Base-by-base conservation (phyloP, 2,797 vertebrate species). In the Danio jaintianensis region DNA sequence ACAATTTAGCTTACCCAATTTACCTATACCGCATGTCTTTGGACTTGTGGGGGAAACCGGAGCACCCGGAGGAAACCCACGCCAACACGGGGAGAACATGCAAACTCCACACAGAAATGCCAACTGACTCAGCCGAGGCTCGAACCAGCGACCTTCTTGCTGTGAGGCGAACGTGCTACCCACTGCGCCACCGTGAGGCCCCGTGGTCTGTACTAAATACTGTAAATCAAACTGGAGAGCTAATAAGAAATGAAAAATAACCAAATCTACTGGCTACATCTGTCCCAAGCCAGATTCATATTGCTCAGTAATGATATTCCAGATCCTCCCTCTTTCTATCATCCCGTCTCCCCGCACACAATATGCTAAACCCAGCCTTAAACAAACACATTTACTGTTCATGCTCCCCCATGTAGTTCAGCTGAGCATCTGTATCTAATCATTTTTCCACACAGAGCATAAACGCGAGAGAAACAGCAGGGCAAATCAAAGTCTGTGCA, bases 371-470 rank as follows among this genome's bases (percentile, higher is more conserved):
- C 45, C 42, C 76, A 1, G 55, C 66, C 47, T 70, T 78, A 78
- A 78, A 78, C 78, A 80, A 56, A 80, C 78, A 80, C 61, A 74
- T 66, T 73, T 80, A 74, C 61, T 20, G 16, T 45, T 52, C 80
- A 43, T 47, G 56, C 80, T 58, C 29, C 63, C 76, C 66, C 66
- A 79, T 70, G 66, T 70, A 70, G 76, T 62, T 79, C 76, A 52
- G 45, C 56, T 61, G 45, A 79, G 76, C 76, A 79, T 71, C 67
- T 77, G 66, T 71, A 71, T 66, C 64, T 79, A 70, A 79, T 79
- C 76, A 78, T 70, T 70, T 79, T 45, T 69, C 76, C 56, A 70
- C 76, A 79, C 13, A 7, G n/a, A 64, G 77, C 47, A 61, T 40
- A 67, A 74, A 68, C 20, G 72, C 64, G 36, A 74, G n/a, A 64